Conservation (phyloP, 2,797 vertebrate species). For the Melanotaenia trifasciata region DNA sequence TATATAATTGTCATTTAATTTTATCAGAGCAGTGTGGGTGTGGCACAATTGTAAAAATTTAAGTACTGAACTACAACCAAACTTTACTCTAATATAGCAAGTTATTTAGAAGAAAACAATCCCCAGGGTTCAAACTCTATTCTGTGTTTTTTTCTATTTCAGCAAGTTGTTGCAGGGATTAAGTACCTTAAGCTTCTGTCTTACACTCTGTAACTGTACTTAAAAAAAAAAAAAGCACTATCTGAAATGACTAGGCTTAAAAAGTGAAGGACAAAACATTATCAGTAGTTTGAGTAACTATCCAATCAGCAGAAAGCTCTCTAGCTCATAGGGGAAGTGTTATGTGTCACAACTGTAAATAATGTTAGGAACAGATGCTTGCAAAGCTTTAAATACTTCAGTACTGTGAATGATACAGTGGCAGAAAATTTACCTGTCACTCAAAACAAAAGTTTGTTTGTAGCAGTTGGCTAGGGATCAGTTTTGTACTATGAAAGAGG, state of each 20-base stretch:
- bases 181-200: neutral
- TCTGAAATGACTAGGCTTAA: neutral
- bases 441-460: constrained; percentile 23
- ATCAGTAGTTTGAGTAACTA: neutral
- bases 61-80: neutral
- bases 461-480: constrained; percentile 13
- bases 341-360: neutral
- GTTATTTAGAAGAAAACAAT: neutral
- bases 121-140: neutral
- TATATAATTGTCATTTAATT: constrained; percentile 14
- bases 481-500: neutral
- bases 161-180: neutral
- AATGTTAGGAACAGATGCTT: neutral
- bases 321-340: neutral
- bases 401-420: neutral
- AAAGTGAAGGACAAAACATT: neutral
- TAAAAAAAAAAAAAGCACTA: neutral
- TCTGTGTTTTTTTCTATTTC: neutral
- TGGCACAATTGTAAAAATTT: constrained; percentile 3
- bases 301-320: neutral
- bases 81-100: neutral
- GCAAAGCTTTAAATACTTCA: neutral
- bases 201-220: neutral
- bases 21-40: constrained; percentile 11
- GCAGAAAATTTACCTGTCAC: constrained; percentile 6